phyloP scores from a whole-genome alignment of 2,888 invertebrate genomes.

The Cataglyphis albicans region DNA sequence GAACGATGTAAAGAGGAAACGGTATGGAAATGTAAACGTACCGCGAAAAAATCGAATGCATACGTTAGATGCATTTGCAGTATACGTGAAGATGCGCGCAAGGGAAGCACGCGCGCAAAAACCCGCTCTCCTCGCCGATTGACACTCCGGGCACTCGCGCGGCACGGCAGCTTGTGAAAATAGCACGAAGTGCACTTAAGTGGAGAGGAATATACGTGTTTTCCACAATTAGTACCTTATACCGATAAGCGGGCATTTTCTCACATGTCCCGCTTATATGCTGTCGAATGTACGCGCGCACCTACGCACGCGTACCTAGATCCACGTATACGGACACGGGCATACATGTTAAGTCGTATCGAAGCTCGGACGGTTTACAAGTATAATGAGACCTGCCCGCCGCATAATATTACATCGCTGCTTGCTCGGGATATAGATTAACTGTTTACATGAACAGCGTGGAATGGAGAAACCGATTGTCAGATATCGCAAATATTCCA shows the following conservation, averaged over 20 bases:
- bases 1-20: constrained; percentile 64
- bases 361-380: constrained; percentile 85
- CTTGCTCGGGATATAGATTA: constrained; percentile 86
- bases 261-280: constrained; percentile 2
- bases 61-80: neutral
- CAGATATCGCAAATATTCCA: constrained; percentile 63
- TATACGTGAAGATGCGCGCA: neutral
- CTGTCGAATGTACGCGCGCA: constrained; percentile 18
- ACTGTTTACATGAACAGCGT: constrained; percentile 84
- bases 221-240: constrained; percentile 41
- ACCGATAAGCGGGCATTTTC: constrained; percentile 27
- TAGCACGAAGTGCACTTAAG: constrained; percentile 2
- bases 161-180: constrained; percentile 15
- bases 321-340: neutral
- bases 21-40: constrained; percentile 66
- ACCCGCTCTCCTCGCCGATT: constrained; percentile 38
- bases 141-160: constrained; percentile 49
- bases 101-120: constrained; percentile 21
- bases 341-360: constrained; percentile 78
- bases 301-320: constrained; percentile 6
- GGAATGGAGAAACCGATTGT: constrained; percentile 79
- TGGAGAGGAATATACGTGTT: constrained; percentile 16
- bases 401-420: constrained; percentile 85
- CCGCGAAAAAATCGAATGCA: constrained; percentile 65
- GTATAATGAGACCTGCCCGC: constrained; percentile 86